Base-by-base conservation (phyloP, 2,113 vertebrate genomes). In the Psophia crepitans region DNA sequence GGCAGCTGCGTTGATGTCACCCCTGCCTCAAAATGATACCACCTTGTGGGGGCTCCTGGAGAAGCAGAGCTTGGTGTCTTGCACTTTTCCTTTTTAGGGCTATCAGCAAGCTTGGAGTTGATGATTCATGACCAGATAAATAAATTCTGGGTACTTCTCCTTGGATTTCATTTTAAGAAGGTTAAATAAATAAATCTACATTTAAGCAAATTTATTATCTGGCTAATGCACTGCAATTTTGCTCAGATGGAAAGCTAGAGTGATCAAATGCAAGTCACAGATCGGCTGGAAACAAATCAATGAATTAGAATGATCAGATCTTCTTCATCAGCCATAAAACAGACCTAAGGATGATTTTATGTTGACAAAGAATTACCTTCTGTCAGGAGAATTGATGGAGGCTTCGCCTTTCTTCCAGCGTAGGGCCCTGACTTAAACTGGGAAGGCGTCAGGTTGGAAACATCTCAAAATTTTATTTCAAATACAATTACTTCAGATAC, bases 1-100 rank as follows among this genome's bases (percentile, higher is more conserved):
- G 0, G 49, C 2, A 3, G n/a, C 11, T 4, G 5, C 1, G 0
- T 15, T 33, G 22, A 41, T 19, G 64, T 39, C 90, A 82, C 49
- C 2, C 0, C 24, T 53, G 33, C 28, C 78, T n/a, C 78, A 53
- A 13, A 1, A 0, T 1, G 2, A 35, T 2, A 5, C 35, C 69
- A n/a, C 41, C 30, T 46, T 2, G 1, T 0, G 3, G 28, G 30
- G 27, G 12, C 2, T 91, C 49, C 14, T 4, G 0, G 2, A 6
- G 43, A 17, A 70, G 23, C n/a, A 57, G 28, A 57, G 43, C 61
- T 82, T 1, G 1, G 11, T 46, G 51, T 60, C 71, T 65, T 14
- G 17, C 10, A 16, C 21, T 35, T 60, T 27, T 73, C 73, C 46
- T 35, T 53, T n/a, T 35, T 24, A 20, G 30, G 30, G 30, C 39